Base-by-base conservation (phyloP, 2,888 invertebrate species). In the Polymixis flavicincta region DNA sequence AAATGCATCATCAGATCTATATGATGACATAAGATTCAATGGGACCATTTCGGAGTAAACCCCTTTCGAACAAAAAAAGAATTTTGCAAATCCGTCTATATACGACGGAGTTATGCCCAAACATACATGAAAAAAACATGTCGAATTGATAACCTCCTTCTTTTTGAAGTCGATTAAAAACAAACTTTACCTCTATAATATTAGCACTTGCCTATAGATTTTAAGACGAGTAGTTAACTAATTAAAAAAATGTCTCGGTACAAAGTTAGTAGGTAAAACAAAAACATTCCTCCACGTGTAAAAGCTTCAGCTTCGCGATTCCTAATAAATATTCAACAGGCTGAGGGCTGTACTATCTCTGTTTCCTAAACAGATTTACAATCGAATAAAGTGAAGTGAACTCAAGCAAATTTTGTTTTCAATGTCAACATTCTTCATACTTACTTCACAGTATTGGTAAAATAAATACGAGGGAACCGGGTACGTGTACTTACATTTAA, bases 401-500 rank as follows among this genome's bases (percentile, higher is more conserved):
- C 57, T 60, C 22, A 19, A 78, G 14, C 7, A 25, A 25, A 48
- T 37, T n/a, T n/a, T 28, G 19, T 37, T n/a, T 55, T 68, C 59
- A 60, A 61, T 37, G 22, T 48, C 25, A 74, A 69, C 70, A 71
- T 57, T 68, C n/a, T 48, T 48, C 61, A 60, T 67, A 73, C 28
- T 60, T 54, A 83, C 48, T 64, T 64, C 63, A 14, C 42, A 1
- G 42, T 64, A 52, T 67, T 25, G 25, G 2, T 52, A 22, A 83
- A 74, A 54, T 61, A 83, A 74, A 54, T 61, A 48, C 64, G 11
- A 19, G 28, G 55, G 45, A 71, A 60, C 28, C 25, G 19, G 54
- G n/a, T 70, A 63, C 71, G 71, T 75, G 71, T 72, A 74, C n/a
- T n/a, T n/a, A n/a, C 25, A 63, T 50, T 48, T 64, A 69, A 74